phyloP scores from a whole-genome alignment of 2,113 vertebrate species.

The Pongo pygmaeus region DNA sequence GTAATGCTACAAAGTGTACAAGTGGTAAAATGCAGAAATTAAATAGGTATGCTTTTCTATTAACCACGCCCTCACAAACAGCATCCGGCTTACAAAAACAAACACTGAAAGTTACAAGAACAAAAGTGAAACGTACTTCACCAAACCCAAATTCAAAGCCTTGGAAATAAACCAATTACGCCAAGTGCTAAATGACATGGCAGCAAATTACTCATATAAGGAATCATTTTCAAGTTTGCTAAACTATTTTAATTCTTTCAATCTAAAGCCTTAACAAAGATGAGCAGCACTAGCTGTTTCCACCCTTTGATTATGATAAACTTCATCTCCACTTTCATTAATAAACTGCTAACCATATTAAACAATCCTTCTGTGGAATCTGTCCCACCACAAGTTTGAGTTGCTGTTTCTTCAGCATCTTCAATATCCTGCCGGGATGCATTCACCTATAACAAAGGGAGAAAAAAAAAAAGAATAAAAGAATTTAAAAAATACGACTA shows the following conservation, averaged over 20 bases:
- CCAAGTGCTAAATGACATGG: neutral
- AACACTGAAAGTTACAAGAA: neutral
- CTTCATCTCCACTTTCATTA: too few relatives aligned
- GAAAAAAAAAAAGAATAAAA: neutral
- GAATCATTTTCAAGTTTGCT: neutral
- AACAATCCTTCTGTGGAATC: constrained; percentile 89
- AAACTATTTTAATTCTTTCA: neutral
- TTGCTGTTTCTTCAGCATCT: constrained; percentile 86
- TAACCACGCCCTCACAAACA: neutral
- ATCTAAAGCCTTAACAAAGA: neutral
- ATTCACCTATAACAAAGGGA: constrained; percentile 87
- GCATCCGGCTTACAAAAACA: neutral
- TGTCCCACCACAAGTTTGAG: constrained; percentile 56
- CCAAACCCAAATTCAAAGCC: neutral
- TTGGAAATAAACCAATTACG: neutral
- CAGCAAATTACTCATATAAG: neutral
- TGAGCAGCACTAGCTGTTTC: neutral
- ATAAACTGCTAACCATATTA: constrained; percentile 88
- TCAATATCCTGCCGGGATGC: constrained; percentile 92
- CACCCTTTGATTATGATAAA: neutral
- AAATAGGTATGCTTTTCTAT: neutral
- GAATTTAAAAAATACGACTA: neutral
- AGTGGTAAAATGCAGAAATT: neutral
- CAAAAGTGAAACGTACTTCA: neutral
- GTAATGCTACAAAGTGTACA: neutral